Evolutionary conservation across 2,888 invertebrate genomes (phyloP), one percentile per base, ranked within the genome.

Genomic region (Vanessa cardui): DNA sequence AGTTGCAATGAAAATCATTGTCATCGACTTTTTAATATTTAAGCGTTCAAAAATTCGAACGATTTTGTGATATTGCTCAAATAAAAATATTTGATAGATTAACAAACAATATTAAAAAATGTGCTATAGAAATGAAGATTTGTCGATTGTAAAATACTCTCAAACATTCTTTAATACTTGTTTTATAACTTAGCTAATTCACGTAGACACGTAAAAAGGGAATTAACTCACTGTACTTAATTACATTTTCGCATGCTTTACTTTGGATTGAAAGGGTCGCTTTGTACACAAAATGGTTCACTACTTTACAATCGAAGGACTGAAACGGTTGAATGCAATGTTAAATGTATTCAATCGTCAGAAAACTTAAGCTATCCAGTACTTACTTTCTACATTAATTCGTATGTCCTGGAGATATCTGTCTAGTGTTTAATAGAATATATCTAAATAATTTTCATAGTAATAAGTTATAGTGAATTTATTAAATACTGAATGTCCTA

Each of bases 181-280:
- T 80, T 78, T 78, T 76, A 83, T 84, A 87, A 86, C 82, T 83
- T 82, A 74, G 80, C 83, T 90, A 89, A 90, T 88, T 87, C 86
- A 77, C 85, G 88, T 86, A 86, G 84, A 83, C 90, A 91, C 89
- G 91, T 87, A 84, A 91, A 89, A 85, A 80, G 82, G 79, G 82
- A 88, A 90, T 90, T 90, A 92, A 89, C 91, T 90, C 85, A 87
- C 82, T 89, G 85, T 84, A 85, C 89, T 86, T 92, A 92, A 92
- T 92, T 90, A 89, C 88, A 83, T 87, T 90, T 88, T 91, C 90
- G 90, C 91, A 90, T 91, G 92, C 87, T 87, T 87, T 84, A 87
- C 85, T 88, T 89, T 87, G 83, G 83, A 85, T 85, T 85, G 84
- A 87, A 90, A 89, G 87, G 88, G 86, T 84, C 85, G 83, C 84